These are phyloP conservation scores for Panopea generosa DNA, from an alignment of 2,888 invertebrate species.

Conservation along the genomic window DNA sequence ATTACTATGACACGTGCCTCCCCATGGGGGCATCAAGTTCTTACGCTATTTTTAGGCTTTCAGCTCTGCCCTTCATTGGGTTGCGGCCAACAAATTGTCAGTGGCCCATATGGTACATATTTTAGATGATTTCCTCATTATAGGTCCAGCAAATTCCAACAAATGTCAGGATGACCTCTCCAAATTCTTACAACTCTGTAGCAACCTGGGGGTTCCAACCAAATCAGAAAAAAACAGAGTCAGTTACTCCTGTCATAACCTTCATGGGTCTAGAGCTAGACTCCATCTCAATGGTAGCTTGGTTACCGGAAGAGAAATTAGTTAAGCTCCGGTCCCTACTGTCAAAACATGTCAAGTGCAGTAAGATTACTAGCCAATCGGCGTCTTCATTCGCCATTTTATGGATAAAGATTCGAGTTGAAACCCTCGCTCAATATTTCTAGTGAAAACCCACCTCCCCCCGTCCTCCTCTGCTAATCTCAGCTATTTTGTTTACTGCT, in stretches of 20 bases:
- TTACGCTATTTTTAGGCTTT: slow-evolving; percentile 58
- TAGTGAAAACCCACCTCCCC: too few species aligned
- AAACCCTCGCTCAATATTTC: too few species aligned
- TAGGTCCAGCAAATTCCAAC: neutral
- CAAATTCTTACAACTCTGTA: slow-evolving; percentile 18
- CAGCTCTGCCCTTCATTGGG: slow-evolving; percentile 27
- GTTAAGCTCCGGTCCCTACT: neutral
- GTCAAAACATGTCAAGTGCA: neutral
- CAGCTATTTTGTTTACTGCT: too few species aligned
- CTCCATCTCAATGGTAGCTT: slow-evolving; percentile 22
- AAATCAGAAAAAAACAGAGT: slow-evolving; percentile 35
- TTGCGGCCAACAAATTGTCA: neutral
- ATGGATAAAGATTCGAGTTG: too few species aligned
- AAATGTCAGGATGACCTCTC: neutral
- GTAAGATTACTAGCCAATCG: too few species aligned
- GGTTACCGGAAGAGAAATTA: slow-evolving; percentile 29
- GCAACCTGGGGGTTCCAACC: too few species aligned
- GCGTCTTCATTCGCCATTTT: too few species aligned
- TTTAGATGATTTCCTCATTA: slow-evolving; percentile 21
- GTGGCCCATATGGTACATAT: slow-evolving; percentile 27
- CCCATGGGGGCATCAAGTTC: slow-evolving; percentile 53
- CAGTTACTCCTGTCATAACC: slow-evolving; percentile 7
- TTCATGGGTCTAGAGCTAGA: slow-evolving; percentile 46
- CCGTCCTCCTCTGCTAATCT: too few species aligned
- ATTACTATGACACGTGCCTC: slow-evolving; percentile 46